Conservation (phyloP, 2,888 invertebrate species). For the Dicycla oo region DNA sequence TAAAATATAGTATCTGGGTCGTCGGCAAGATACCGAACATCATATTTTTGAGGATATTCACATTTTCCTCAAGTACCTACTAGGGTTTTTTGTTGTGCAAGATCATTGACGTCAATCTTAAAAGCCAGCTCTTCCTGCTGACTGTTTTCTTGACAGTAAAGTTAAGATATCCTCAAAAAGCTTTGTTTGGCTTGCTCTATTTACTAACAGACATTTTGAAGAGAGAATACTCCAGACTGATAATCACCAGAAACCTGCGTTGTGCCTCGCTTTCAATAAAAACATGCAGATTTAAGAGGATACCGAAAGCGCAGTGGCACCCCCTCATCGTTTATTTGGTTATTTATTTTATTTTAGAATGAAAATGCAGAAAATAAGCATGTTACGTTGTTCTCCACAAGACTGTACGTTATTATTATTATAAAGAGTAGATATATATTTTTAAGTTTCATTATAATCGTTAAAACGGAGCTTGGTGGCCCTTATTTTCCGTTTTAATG, state of each 20-base stretch:
- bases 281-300: slow-evolving; percentile 27
- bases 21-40: slow-evolving; percentile 7
- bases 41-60: slow-evolving; percentile 19
- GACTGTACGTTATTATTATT: too few relatives aligned
- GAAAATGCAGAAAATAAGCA: too few relatives aligned
- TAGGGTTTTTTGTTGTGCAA: slow-evolving; percentile 37
- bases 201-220: slow-evolving; percentile 16
- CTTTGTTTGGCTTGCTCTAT: too few relatives aligned
- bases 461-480: too few relatives aligned
- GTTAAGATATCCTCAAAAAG: slow-evolving; percentile 15
- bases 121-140: slow-evolving; percentile 16
- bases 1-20: slow-evolving; percentile 35
- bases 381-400: too few relatives aligned
- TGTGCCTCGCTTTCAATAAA: slow-evolving; percentile 3
- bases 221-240: background rate
- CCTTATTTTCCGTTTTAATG: too few relatives aligned
- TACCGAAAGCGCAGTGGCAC: too few relatives aligned
- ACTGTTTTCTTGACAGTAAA: slow-evolving; percentile 22
- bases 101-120: slow-evolving; percentile 34
- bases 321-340: too few relatives aligned
- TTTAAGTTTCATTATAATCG: too few relatives aligned
- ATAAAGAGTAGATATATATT: too few relatives aligned
- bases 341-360: too few relatives aligned
- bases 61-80: slow-evolving; percentile 25
- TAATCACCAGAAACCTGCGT: slow-evolving; percentile 7